Percentiles rank a stretch among this genome's conserved stretches.
phyloP scores from a whole-genome alignment of 2,888 invertebrate genomes.

The Synanthedon tipuliformis region DNA sequence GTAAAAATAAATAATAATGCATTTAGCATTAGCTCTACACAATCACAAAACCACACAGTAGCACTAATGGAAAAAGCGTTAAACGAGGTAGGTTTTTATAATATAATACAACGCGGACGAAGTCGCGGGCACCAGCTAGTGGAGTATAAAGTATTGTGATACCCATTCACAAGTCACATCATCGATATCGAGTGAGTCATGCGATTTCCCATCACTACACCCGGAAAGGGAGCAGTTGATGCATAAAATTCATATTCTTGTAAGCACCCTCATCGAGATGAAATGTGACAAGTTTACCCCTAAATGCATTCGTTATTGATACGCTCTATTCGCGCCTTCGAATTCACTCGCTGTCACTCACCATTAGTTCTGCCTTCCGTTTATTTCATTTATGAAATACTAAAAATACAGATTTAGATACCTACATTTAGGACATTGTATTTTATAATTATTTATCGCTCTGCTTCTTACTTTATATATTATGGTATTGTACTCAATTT shows the following conservation, averaged over 20 bases:
- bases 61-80: too few relatives aligned
- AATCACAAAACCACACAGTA: too few relatives aligned
- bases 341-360: not conserved
- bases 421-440: not conserved
- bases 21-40: too few relatives aligned
- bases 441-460: too few relatives aligned
- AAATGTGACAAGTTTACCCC: slow-evolving; percentile 6
- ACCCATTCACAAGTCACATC: not conserved
- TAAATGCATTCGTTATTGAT: not conserved
- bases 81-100: too few relatives aligned
- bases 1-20: too few relatives aligned
- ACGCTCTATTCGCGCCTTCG: not conserved
- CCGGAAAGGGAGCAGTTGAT: slow-evolving; percentile 6
- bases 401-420: slow-evolving; percentile 1
- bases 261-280: slow-evolving; percentile 4
- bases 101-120: too few relatives aligned
- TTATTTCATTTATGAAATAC: not conserved
- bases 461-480: too few relatives aligned
- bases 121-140: too few relatives aligned
- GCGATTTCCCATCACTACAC: slow-evolving; percentile 2
- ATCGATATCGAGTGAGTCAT: not conserved
- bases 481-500: too few relatives aligned
- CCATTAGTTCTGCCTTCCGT: not conserved
- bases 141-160: not conserved
- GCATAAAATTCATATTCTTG: slow-evolving; percentile 9